Percentiles rank a stretch among this genome's conserved stretches.
phyloP scores from a whole-genome alignment of 1,140 invertebrate genomes.

The Melanaphis sacchari region DNA sequence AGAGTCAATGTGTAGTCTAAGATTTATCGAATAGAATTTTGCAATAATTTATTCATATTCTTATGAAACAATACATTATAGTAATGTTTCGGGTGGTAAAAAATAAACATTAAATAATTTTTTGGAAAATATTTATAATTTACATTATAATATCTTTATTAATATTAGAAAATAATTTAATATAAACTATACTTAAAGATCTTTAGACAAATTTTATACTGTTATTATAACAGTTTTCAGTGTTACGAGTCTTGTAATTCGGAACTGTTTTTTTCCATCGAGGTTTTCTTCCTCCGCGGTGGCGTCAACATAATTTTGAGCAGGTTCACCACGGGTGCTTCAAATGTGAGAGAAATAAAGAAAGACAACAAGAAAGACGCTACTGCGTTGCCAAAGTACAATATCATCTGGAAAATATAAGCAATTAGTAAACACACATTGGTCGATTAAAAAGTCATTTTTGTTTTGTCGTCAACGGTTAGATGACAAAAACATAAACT shows the following conservation, averaged over 20 bases:
- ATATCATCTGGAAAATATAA: constrained; percentile 70
- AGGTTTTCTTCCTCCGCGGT: constrained; percentile 53
- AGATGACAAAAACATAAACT: not conserved
- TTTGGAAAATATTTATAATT: constrained; percentile 44
- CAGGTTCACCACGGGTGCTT: constrained; percentile 79
- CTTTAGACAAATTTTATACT: not conserved
- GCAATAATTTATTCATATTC: not conserved
- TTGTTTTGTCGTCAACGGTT: not conserved
- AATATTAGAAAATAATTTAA: constrained; percentile 55
- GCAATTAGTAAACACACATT: not conserved
- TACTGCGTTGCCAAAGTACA: constrained; percentile 81
- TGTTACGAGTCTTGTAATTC: constrained; percentile 53
- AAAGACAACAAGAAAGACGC: constrained; percentile 79
- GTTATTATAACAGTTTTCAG: not conserved
- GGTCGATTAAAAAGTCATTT: not conserved
- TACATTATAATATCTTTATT: constrained; percentile 34
- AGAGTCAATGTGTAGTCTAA: not conserved
- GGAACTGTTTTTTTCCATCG: constrained; percentile 43
- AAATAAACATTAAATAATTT: not conserved
- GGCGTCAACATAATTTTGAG: constrained; percentile 71
- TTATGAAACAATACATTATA: not conserved
- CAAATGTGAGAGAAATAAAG: constrained; percentile 77
- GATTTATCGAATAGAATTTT: not conserved
- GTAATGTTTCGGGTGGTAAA: not conserved
- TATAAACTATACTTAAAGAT: constrained; percentile 33